Evolutionary conservation across 1,140 invertebrate genomes (phyloP).

Genomic region (Temnothorax nylanderi): DNA sequence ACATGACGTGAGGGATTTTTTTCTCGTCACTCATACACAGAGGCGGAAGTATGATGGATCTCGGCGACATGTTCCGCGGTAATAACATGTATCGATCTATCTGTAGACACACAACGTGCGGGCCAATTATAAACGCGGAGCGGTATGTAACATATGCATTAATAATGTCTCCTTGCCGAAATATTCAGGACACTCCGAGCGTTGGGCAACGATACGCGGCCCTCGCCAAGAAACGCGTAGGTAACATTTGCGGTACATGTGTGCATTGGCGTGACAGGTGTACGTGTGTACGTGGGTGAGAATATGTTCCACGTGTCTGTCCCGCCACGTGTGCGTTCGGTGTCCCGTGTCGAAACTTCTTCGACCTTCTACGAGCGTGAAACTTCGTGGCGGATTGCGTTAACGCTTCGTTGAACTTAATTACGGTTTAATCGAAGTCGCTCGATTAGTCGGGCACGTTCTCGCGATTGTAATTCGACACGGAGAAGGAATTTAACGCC

Average conservation of each 20-base stretch:
- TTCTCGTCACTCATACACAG: conserved; percentile 8
- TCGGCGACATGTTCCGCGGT: conserved; percentile 36
- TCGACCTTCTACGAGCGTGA: not conserved
- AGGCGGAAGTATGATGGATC: conserved; percentile 32
- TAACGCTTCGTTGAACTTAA: conserved; percentile 38
- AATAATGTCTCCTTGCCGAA: conserved; percentile 82
- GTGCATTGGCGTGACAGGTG: not conserved
- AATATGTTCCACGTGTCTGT: conserved; percentile 58
- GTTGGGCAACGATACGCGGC: conserved; percentile 76
- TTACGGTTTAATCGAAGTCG: conserved; percentile 14
- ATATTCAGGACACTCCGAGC: conserved; percentile 81
- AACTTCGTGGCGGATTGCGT: conserved; percentile 7
- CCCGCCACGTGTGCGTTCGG: conserved; percentile 72
- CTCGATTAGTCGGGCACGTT: conserved; percentile 30
- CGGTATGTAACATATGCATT: conserved; percentile 78
- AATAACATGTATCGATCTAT: conserved; percentile 69
- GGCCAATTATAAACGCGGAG: conserved; percentile 81
- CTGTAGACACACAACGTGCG: conserved; percentile 83
- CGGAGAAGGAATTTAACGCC: not conserved
- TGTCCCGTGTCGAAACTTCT: conserved; percentile 64
- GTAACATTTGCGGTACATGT: conserved; percentile 15
- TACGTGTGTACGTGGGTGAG: not conserved
- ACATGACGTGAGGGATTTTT: conserved; percentile 7
- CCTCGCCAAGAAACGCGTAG: conserved; percentile 78
- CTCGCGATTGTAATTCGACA: not conserved